phyloP scores from a whole-genome alignment of 92 coral and sea anemone genomes.

The Palythoa grandis region DNA sequence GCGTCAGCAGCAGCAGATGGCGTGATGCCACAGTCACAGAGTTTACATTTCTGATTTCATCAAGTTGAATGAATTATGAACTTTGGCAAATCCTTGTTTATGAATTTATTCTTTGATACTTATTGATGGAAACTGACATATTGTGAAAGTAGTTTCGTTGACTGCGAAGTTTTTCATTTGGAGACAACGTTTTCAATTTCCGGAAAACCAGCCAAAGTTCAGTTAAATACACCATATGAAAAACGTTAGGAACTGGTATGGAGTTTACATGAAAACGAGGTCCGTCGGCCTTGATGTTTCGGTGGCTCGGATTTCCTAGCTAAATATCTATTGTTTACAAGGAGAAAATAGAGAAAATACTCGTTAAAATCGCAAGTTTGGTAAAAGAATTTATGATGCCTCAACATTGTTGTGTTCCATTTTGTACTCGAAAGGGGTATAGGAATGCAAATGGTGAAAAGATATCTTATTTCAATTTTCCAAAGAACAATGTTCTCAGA shows the following conservation, averaged over 20 bases:
- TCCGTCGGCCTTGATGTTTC: neutral
- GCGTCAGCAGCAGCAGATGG: too few species aligned
- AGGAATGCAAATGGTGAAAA: neutral
- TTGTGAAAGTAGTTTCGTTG: too few species aligned
- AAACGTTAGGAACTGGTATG: neutral
- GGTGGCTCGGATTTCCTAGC: conserved; percentile 2
- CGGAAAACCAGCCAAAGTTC: too few species aligned
- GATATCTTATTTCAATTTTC: neutral
- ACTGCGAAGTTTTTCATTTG: too few species aligned
- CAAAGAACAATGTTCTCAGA: neutral
- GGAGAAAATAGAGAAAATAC: neutral
- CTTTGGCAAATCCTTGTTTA: too few species aligned
- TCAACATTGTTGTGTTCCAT: conserved; percentile 1
- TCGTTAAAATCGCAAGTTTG: neutral
- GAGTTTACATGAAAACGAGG: neutral
- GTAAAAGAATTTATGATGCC: neutral
- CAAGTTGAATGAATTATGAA: too few species aligned
- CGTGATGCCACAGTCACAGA: too few species aligned
- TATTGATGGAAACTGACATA: too few species aligned
- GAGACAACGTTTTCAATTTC: too few species aligned
- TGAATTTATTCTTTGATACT: too few species aligned
- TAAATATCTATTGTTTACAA: neutral
- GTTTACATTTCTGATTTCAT: too few species aligned
- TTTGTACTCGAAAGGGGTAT: neutral
- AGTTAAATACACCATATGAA: neutral